Evolutionary conservation across 2,113 vertebrate species (phyloP).

Genomic region (Mungos mungo): DNA sequence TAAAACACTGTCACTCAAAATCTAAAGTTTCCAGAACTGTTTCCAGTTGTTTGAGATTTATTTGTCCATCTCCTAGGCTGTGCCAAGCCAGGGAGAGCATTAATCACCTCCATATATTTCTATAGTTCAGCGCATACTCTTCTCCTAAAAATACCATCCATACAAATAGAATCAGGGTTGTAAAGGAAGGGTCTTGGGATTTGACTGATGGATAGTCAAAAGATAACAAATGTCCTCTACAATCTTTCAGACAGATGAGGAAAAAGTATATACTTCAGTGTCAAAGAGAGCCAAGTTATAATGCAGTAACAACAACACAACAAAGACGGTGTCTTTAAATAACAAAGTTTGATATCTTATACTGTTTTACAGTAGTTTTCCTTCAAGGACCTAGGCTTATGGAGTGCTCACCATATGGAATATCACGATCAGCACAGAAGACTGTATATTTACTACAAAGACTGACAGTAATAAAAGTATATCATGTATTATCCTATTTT

Average conservation of each 20-base stretch:
- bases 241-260: background rate
- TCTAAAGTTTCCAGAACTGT: background rate
- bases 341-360: background rate
- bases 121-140: background rate
- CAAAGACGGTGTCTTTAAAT: background rate
- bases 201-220: background rate
- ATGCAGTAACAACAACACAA: background rate
- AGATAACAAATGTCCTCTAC: background rate
- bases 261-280: background rate
- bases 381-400: background rate
- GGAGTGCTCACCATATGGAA: background rate
- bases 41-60: background rate
- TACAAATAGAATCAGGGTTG: background rate
- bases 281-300: background rate
- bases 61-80: background rate
- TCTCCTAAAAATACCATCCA: background rate
- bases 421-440: background rate
- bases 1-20: background rate
- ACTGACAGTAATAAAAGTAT: background rate
- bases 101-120: background rate
- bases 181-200: background rate
- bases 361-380: background rate
- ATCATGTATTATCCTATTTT: background rate
- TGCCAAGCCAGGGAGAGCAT: accelerated
- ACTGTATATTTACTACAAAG: background rate